Base-by-base conservation (phyloP, 2,888 invertebrate genomes). In the Ligdia adustata region DNA sequence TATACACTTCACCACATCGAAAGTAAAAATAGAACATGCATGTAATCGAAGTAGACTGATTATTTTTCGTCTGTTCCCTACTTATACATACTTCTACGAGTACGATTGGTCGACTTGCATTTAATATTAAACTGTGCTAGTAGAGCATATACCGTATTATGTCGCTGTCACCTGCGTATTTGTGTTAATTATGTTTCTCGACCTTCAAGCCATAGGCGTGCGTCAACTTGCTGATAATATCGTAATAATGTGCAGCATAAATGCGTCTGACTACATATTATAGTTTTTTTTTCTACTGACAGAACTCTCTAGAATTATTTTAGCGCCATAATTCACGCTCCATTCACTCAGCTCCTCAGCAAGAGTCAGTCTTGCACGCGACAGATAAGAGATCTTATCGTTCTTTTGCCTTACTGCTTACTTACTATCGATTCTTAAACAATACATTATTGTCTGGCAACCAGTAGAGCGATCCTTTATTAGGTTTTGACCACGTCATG, bases 361-460 rank as follows among this genome's bases (percentile, higher is more conserved):
- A 52, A 46, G 35, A 37, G 35, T 56, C 57, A 62, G 45, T 64
- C 63, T 60, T 64, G 60, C 64, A 55, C 61, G 67, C 64, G 52
- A 57, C 52, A 64, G 76, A 77, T 82, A 72, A 74, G 55, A 53
- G 62, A 72, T 79, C 74, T 80, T 78, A 84, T 80, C 82, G 60
- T 58, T 52, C 64, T 69, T 72, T 70, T 66, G 70, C 62, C 58
- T 60, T 57, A 67, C 66, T 66, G 49, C 68, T 75, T 69, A 72
- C 75, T 82, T 79, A 80, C 76, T 63, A 69, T 52, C 54, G 57
- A 60, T 33, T 28, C n/a, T 73, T 67, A 73, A 73, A 82, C 79
- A 82, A 82, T 79, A 65, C 68, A 54, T 69, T 68, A 80, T 83
- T 83, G 79, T 84, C 79, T 66, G 58, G 54, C 53, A 58, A 63